These are phyloP conservation scores for Plutella xylostella DNA, from an alignment of 2,888 invertebrate genomes.

Conservation along the genomic window DNA sequence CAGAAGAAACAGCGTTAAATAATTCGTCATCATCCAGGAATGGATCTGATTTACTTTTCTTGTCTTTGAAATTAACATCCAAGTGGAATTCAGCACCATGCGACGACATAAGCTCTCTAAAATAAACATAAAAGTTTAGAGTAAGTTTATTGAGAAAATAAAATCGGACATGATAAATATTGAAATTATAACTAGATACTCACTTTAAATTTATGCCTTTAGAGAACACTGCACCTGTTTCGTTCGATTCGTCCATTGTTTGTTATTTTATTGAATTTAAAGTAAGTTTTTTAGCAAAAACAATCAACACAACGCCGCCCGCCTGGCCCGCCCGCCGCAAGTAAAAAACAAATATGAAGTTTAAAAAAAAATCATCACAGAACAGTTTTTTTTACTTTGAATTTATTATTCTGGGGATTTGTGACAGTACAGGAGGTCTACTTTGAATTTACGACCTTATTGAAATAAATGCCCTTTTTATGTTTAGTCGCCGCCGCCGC, in stretches of 20 bases:
- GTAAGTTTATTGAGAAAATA: neutral
- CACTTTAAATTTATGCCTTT: constrained; percentile 48
- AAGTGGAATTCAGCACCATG: constrained; percentile 41
- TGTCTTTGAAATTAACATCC: constrained; percentile 41
- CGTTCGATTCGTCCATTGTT: constrained; percentile 38
- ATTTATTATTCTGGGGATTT: too few relatives aligned
- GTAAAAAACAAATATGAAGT: too few relatives aligned
- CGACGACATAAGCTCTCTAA: constrained; percentile 33
- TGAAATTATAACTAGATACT: constrained; percentile 9
- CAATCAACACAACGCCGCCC: too few relatives aligned
- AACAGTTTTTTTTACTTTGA: too few relatives aligned
- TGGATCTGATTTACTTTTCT: constrained; percentile 22
- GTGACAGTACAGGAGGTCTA: too few relatives aligned
- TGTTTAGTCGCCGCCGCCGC: too few relatives aligned
- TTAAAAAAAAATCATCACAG: too few relatives aligned
- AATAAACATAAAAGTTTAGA: constrained; percentile 12
- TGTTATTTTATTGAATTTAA: neutral
- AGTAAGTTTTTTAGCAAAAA: too few relatives aligned
- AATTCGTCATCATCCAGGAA: constrained; percentile 30
- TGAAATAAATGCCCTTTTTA: too few relatives aligned
- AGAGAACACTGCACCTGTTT: constrained; percentile 39
- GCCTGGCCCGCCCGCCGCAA: too few relatives aligned
- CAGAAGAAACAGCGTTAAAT: constrained; percentile 23
- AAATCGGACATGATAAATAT: neutral
- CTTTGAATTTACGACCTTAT: too few relatives aligned